Base-by-base conservation (phyloP, 1,140 invertebrate species). In the Drosophila kepulauana region DNA sequence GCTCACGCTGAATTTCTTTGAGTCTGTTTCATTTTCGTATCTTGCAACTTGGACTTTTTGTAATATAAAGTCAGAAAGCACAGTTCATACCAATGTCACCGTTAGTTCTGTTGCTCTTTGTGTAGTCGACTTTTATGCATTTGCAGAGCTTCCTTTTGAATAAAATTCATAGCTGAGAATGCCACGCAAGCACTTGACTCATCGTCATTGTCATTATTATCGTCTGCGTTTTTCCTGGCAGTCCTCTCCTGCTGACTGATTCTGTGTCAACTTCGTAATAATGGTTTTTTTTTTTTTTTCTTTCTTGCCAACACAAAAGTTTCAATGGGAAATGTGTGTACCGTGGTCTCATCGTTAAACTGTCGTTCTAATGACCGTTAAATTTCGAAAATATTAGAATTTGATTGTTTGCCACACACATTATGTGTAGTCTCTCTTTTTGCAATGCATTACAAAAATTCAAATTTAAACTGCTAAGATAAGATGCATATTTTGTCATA, bases 201-300 rank as follows among this genome's bases (percentile, higher is more conserved):
- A 72, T 85, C 67, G 69, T 80, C 63, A 66, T 46, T 75, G 78
- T 88, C 81, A 81, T 88, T 88, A 89, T 89, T 76, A 76, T 89
- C 74, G 84, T 87, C 80, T 88, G 70, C 80, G 78, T 84, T 87
- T 89, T 81, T 78, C 75, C 73, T 68, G 62, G 56, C 43, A 57
- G 57, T 30, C 45, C 58, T 62, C 52, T 62, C 28, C 59, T 66
- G 35, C 52, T 59, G 67, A 75, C 78, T 73, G 85, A 89, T 85
- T 89, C 78, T 89, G 85, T 85, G 78, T 89, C 85, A 89, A 89
- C 85, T 85, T 75, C 85, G 79, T 88, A 81, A 89, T 89, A 89
- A 88, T 89, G 78, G 75, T 78, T 81, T 87, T 75, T 45, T 57
- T 77, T 16, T 16, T 16, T 73, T 63, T 59, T 63, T 61, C n/a